Evolutionary conservation across 2,113 vertebrate species (phyloP), one percentile per base, ranked within the genome.

Genomic region (Lophius piscatorius): DNA sequence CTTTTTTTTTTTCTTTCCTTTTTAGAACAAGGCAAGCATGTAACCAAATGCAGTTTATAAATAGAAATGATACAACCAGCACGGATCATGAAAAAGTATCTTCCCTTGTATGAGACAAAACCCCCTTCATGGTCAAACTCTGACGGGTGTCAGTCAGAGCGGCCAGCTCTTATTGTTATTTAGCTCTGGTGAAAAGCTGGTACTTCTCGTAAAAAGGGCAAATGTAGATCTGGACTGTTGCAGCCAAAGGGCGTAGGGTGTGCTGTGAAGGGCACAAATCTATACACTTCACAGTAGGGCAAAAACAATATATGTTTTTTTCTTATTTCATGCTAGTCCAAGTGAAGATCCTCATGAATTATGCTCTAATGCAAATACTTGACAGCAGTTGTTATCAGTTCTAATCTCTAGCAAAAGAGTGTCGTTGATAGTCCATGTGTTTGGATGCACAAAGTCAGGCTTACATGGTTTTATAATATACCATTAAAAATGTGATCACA

Each of bases 101-200:
- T 87, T 89, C 86, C 90, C 87, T 90, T 71, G 91, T 91, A 92
- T 92, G 90, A 92, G 90, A 91, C 89, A 91, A 91, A 88, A 84
- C 87, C 89, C 90, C 89, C 75, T 80, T 79, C 65, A 81, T 84
- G 68, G 78, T 82, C 64, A 66, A 66, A 80, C 74, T 76, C 79
- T 65, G 60, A 68, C 63, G 72, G 56, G 83, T 84, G 48, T 68
- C 78, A 55, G 55, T 63, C 59, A 86, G 76, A 88, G 63, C 70
- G 64, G 63, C 52, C 35, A 54, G 40, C 71, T 80, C 61, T 83
- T 23, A 13, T 56, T 54, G 44, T 51, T 40, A 62, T 55, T 54
- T 50, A 74, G 29, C 52, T 29, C 17, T 16, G 14, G 58, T 44
- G 24, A 40, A 70, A 61, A 61, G 29, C 59, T 55, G 40, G 54